Evolutionary conservation across 2,797 vertebrate genomes (phyloP), one percentile per base, ranked within the genome.

Genomic region (Poeciliopsis presidionis): DNA sequence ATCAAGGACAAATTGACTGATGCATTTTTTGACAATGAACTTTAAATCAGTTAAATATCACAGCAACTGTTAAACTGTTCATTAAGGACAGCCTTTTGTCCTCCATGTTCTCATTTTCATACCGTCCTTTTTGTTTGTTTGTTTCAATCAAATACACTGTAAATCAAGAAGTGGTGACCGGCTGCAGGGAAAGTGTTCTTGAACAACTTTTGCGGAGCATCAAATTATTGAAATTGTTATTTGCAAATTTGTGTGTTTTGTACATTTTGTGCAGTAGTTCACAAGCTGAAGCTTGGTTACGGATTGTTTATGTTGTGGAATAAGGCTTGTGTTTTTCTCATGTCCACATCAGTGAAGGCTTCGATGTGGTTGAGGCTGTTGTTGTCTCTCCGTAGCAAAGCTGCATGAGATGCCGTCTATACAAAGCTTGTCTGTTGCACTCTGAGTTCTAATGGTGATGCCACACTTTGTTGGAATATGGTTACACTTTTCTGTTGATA

Each of bases 241-340:
- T 20, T 89, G 13, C 18, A 41, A 25, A 18, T 79, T 51, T 74
- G 28, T 73, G 46, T 82, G 25, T 82, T 86, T 87, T 82, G 46
- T 87, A 79, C 51, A 67, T 82, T 71, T 76, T 12, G 7, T 73
- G 22, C 5, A 53, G 13, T 84, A 83, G 82, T 79, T 87, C 87
- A 84, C 79, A 85, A 63, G 69, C 14, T 55, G 74, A 28, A 82
- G 78, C 59, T 36, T 77, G 75, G 69, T 78, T 47, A 65, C 72
- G 55, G 65, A 1, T 67, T 55, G 14, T 74, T 71, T 77, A 53
- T 57, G 33, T 79, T 45, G 9, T 9, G 36, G 16, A 82, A 25
- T 71, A 33, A 65, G n/a, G 12, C 3, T 16, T 65, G 6, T 80
- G 18, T 61, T 25, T 57, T 2, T 73, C 41, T 78, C 14, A 59